Base-by-base conservation (phyloP, 2,797 vertebrate species). In the Sphaeramia orbicularis region DNA sequence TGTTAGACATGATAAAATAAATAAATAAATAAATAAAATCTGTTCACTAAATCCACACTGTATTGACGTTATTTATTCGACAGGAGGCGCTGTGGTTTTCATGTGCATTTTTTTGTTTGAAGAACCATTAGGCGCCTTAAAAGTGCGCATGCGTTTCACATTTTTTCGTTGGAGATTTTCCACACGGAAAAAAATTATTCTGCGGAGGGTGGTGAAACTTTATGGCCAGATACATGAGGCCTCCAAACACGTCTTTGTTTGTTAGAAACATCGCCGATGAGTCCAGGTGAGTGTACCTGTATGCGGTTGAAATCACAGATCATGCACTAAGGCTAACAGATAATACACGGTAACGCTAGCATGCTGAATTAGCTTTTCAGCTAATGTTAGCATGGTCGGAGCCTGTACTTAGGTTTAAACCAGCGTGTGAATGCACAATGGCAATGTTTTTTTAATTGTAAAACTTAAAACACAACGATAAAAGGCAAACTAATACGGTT, bases 181-280 rank as follows among this genome's bases (percentile, higher is more conserved):
- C 24, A 27, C 15, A 7, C 0, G 1, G 10, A 48, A 60, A 24
- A n/a, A 24, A n/a, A 35, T 76, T 59, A n/a, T 68, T 71, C 45
- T 51, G 3, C 3, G 10, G 57, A 57, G 51, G 38, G 71, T 27
- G 60, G 51, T 83, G 60, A 30, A 54, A 70, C 35, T 82, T 56
- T 74, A 96, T 97, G 96, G 95, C 95, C 87, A 95, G 95, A 84
- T 96, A 97, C 83, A 90, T 98, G 92, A 95, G 97, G 42, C 97
- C 97, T 41, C 96, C 97, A 24, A 98, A 97, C 76, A 95, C 96
- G 3, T 99, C 97, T 65, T 91, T 99, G 57, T 98, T 98, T 85
- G 96, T 99, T 42, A 91, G 97, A 84, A 99, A 99, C 84, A 96
- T 98, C 85, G 96, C 97, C 7, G 97, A 99, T 79, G 96, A 98